Conservation (phyloP, 2,113 vertebrate species). For the Corvus moneduloides region DNA sequence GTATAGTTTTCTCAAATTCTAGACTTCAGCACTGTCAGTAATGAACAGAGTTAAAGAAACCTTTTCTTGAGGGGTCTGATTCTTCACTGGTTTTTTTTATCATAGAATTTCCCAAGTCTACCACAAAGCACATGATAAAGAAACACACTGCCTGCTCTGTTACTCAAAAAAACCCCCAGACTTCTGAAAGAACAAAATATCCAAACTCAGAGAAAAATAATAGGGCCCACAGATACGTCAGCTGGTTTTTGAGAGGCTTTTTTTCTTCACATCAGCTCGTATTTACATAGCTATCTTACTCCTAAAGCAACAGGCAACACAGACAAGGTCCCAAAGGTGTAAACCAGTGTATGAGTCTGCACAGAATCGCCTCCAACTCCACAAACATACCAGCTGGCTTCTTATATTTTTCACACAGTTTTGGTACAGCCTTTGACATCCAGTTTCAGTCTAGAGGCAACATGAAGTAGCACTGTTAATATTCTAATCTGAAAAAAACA, state of each 20-base stretch:
- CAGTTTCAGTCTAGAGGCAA: neutral
- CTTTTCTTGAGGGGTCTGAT: neutral
- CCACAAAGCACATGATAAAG: neutral
- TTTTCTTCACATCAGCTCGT: neutral
- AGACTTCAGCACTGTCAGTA: neutral
- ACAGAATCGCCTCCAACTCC: neutral
- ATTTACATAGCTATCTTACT: neutral
- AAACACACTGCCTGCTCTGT: neutral
- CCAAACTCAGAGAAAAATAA: neutral
- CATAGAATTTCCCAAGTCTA: neutral
- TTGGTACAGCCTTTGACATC: neutral
- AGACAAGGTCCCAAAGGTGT: neutral
- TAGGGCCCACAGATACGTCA: neutral
- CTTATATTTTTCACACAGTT: neutral
- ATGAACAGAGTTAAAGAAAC: neutral
- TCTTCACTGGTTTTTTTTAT: neutral
- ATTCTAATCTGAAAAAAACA: neutral
- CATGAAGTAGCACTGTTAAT: neutral
- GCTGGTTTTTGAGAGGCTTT: neutral
- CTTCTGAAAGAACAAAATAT: neutral
- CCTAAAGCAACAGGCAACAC: neutral
- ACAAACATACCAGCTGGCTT: neutral
- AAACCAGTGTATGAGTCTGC: neutral
- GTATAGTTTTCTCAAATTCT: neutral
- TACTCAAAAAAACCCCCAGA: neutral